Evolutionary conservation across 2,113 vertebrate genomes (phyloP).

Genomic region (Eudyptes chrysolophus): DNA sequence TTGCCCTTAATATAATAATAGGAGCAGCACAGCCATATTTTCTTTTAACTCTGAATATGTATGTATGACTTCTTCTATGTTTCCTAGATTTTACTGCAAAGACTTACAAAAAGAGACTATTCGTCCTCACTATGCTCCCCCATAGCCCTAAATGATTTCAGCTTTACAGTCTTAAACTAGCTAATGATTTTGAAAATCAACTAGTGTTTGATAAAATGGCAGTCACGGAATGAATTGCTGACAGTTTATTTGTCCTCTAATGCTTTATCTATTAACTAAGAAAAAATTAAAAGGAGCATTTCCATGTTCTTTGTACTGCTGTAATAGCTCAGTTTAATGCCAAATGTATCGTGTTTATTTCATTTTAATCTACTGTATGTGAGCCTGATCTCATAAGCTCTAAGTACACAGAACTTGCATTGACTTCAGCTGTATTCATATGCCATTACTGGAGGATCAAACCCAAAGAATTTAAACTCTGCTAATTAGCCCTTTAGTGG

Average conservation of each 20-base stretch:
- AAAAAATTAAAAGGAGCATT: conserved; percentile 55
- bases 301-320: conserved; percentile 30
- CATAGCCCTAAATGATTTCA: conserved; percentile 33
- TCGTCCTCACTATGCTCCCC: background rate
- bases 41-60: background rate
- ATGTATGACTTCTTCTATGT: background rate
- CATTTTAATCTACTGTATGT: conserved; percentile 30
- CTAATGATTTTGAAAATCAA: conserved; percentile 68
- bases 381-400: conserved; percentile 43
- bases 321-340: conserved; percentile 28
- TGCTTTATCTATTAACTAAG: conserved; percentile 63
- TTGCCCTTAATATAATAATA: background rate
- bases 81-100: conserved; percentile 1
- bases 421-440: conserved; percentile 46
- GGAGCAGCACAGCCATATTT: background rate
- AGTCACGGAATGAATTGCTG: conserved; percentile 43
- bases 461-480: conserved; percentile 60
- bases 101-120: background rate
- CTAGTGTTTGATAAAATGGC: conserved; percentile 55
- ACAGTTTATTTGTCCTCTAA: conserved; percentile 53
- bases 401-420: conserved; percentile 48
- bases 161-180: conserved; percentile 54
- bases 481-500: conserved; percentile 63
- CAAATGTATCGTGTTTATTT: conserved; percentile 46
- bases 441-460: conserved; percentile 14